Conservation (phyloP, 2,113 vertebrate species). For the Cephalopholis sonnerati region DNA sequence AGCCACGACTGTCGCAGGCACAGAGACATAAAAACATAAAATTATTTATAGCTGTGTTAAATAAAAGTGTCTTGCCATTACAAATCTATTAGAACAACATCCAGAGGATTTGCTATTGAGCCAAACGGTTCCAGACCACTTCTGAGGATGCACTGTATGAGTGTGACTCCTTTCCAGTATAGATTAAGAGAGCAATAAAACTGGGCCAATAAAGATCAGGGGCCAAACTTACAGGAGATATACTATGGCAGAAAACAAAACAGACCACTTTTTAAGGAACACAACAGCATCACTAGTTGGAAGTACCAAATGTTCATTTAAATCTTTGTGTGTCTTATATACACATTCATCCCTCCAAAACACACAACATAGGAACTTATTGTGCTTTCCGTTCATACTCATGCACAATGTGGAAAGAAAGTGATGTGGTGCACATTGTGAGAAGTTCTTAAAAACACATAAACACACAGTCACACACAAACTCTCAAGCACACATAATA, state of each 20-base stretch:
- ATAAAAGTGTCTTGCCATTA: neutral
- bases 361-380: neutral
- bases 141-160: neutral
- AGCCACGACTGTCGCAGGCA: too few relatives aligned
- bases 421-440: neutral
- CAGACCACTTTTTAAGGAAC: neutral
- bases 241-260: neutral
- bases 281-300: too few relatives aligned
- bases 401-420: neutral
- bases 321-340: neutral
- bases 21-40: too few relatives aligned
- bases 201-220: neutral
- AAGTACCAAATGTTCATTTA: neutral
- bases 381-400: neutral
- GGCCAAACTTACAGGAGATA: neutral
- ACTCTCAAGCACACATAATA: constrained; percentile 22
- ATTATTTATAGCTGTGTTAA: too few relatives aligned
- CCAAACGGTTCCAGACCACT: neutral
- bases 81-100: neutral
- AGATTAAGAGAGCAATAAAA: neutral
- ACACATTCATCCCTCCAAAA: neutral
- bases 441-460: neutral
- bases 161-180: neutral
- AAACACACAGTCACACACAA: constrained; percentile 9
- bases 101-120: neutral